phyloP scores from a whole-genome alignment of 2,113 vertebrate genomes.

The Cathartes aura region DNA sequence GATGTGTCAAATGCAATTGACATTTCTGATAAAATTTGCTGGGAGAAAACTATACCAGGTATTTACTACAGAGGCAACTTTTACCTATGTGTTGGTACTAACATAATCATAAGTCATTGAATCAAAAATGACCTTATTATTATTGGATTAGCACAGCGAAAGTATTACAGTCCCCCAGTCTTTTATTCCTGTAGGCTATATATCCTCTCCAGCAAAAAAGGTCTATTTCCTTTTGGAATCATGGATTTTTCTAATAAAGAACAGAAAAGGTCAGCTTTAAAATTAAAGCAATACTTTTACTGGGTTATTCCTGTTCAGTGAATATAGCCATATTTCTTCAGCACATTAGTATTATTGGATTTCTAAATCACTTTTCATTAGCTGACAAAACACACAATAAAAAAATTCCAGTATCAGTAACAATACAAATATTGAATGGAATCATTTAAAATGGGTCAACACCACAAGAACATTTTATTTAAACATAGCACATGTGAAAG shows the following conservation, averaged over 20 bases:
- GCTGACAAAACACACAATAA: neutral
- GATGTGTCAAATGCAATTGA: fast-evolving
- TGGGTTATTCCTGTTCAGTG: conserved; percentile 14
- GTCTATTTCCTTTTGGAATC: conserved; percentile 16
- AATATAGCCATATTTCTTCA: conserved; percentile 46
- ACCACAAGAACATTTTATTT: neutral
- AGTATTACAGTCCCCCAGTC: neutral
- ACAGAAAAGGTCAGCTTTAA: conserved; percentile 66
- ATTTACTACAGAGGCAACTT: neutral
- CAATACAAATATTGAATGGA: neutral
- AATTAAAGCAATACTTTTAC: conserved; percentile 67
- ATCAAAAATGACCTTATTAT: neutral
- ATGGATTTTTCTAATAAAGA: conserved; percentile 34
- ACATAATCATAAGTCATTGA: neutral
- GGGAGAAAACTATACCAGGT: neutral
- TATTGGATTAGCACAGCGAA: neutral
- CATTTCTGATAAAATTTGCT: neutral
- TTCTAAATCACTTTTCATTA: conserved; percentile 47
- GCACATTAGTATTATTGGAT: conserved; percentile 60
- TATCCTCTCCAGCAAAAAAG: neutral
- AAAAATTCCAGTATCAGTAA: neutral
- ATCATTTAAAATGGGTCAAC: neutral
- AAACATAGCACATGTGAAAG: neutral
- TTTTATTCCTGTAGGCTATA: neutral
- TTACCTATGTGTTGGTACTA: neutral